Evolutionary conservation across 1,140 invertebrate genomes (phyloP).

Genomic region (Mya arenaria): DNA sequence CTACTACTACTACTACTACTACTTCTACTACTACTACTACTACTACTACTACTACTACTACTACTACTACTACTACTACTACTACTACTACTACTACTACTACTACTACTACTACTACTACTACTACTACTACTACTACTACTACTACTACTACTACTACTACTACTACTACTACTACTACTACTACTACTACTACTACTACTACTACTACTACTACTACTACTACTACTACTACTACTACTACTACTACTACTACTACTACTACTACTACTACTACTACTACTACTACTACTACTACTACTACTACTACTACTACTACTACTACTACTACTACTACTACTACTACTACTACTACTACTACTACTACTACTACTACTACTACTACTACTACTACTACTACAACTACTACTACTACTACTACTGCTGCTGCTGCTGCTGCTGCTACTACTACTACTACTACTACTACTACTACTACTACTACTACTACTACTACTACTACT

Average conservation of each 20-base stretch:
- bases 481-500: not conserved
- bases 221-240: not conserved
- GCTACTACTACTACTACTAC: not conserved
- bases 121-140: not conserved
- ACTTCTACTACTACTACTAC: not conserved
- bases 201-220: not conserved
- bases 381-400: not conserved
- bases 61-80: not conserved
- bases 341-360: not conserved
- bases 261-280: not conserved
- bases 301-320: not conserved
- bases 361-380: not conserved
- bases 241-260: not conserved
- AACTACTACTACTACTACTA: not conserved
- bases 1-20: not conserved
- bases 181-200: not conserved
- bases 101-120: not conserved
- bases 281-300: not conserved
- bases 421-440: not conserved
- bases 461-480: not conserved
- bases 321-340: not conserved
- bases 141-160: not conserved
- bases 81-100: not conserved
- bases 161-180: not conserved
- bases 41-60: not conserved